Conservation (phyloP, 2,888 invertebrate species). For the Eurytoma adleriae region DNA sequence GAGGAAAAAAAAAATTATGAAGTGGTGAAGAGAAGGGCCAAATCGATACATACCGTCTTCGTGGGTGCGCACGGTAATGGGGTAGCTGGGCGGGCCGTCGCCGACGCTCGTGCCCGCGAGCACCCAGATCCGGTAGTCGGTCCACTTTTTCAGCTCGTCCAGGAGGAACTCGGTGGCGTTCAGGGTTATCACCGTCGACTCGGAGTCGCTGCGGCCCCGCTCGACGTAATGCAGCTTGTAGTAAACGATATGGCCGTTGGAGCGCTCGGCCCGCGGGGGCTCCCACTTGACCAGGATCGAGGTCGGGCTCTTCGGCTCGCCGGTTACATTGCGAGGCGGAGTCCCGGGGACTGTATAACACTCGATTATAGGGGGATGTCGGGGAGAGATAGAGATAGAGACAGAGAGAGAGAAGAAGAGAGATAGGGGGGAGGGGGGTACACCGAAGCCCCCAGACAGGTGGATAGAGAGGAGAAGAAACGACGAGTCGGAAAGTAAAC, state of each 20-base stretch:
- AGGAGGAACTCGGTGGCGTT: conserved; percentile 88
- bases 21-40: neutral
- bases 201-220: conserved; percentile 89
- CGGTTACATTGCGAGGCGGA: conserved; percentile 95
- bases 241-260: conserved; percentile 95
- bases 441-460: neutral
- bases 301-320: conserved; percentile 91
- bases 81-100: conserved; percentile 95
- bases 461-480: conserved; percentile 45
- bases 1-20: no score
- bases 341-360: conserved; percentile 92
- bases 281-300: conserved; percentile 94
- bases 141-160: conserved; percentile 95
- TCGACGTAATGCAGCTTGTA: conserved; percentile 96
- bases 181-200: conserved; percentile 88
- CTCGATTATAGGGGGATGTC: conserved; percentile 75
- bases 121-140: conserved; percentile 97
- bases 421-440: no score
- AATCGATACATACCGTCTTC: conserved; percentile 97
- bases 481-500: conserved; percentile 29
- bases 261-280: conserved; percentile 92
- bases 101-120: conserved; percentile 97
- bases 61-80: conserved; percentile 94
- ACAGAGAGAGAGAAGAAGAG: neutral
- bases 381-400: conserved; percentile 70